Evolutionary conservation across 1,140 invertebrate species (phyloP).

Genomic region (Rhagoletis zephyria): DNA sequence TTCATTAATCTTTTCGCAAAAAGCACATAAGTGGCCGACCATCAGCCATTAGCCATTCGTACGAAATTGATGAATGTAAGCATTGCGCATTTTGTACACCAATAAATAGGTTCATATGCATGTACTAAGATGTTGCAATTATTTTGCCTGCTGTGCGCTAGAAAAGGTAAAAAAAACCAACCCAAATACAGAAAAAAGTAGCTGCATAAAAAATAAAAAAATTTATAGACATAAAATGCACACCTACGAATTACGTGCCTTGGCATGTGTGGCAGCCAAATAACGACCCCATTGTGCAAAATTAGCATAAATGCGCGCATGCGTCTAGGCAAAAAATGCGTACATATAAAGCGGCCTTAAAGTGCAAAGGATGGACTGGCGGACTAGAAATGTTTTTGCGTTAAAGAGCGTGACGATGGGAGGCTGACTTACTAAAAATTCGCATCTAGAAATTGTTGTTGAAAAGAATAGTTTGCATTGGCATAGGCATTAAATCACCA

Average conservation of each 20-base stretch:
- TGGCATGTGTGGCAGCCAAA: constrained; percentile 7
- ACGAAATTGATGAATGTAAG: constrained; percentile 28
- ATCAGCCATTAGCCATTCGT: not conserved
- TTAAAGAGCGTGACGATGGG: too few relatives aligned
- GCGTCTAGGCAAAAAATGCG: not conserved
- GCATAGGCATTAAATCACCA: not conserved
- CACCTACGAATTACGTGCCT: constrained; percentile 21
- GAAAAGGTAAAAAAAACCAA: not conserved
- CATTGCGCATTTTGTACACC: not conserved
- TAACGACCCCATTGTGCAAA: constrained; percentile 28
- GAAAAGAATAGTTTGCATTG: not conserved
- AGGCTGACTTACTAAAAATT: too few relatives aligned
- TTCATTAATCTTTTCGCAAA: constrained; percentile 1
- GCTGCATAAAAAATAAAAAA: not conserved
- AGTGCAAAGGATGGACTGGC: too few relatives aligned
- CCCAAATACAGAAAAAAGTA: too few relatives aligned
- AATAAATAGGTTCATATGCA: not conserved
- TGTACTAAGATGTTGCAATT: not conserved
- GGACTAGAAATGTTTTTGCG: too few relatives aligned
- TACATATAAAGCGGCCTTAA: not conserved
- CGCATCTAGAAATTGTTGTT: not conserved
- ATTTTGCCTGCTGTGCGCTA: not conserved
- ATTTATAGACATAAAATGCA: not conserved
- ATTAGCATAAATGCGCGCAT: constrained; percentile 44
- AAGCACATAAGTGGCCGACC: not conserved